Evolutionary conservation across 2,888 invertebrate genomes (phyloP).

Genomic region (Tanaodytes sp.): DNA sequence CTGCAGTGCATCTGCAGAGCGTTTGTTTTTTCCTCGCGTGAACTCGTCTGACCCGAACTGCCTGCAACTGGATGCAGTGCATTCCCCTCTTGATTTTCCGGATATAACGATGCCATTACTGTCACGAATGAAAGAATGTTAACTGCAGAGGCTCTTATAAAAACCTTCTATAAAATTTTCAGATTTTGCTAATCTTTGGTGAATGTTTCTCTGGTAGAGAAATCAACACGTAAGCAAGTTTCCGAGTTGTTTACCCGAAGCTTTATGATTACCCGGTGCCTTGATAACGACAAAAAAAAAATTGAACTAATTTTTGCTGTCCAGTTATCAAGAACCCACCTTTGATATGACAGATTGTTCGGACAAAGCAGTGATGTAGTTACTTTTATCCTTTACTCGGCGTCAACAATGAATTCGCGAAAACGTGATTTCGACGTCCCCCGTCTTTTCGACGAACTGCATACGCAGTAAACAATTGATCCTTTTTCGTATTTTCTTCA

Average conservation of each 20-base stretch:
- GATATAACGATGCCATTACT: conserved; percentile 35
- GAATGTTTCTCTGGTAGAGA: conserved; percentile 31
- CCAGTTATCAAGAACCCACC: too few relatives aligned
- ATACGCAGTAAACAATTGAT: too few relatives aligned
- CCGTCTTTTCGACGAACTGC: too few relatives aligned
- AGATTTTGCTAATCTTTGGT: conserved; percentile 34
- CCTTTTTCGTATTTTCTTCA: too few relatives aligned
- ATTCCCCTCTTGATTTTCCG: conserved; percentile 13
- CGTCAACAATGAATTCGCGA: too few relatives aligned
- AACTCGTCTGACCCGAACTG: conserved; percentile 30
- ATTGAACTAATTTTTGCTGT: too few relatives aligned
- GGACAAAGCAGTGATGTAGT: too few relatives aligned
- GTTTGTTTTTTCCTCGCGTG: conserved; percentile 20
- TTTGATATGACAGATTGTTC: too few relatives aligned
- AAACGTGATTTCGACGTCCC: too few relatives aligned
- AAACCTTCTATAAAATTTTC: conserved; percentile 23
- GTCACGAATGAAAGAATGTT: conserved; percentile 39
- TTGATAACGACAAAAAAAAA: too few relatives aligned
- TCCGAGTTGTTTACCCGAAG: neutral
- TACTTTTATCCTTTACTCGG: too few relatives aligned
- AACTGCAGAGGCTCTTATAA: conserved; percentile 31
- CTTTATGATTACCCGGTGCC: too few relatives aligned
- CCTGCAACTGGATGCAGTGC: conserved; percentile 23
- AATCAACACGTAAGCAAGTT: neutral
- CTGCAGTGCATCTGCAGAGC: conserved; percentile 39